These are phyloP conservation scores for Mesembrinibis cayennensis DNA, from an alignment of 2,113 vertebrate species.

Conservation along the genomic window DNA sequence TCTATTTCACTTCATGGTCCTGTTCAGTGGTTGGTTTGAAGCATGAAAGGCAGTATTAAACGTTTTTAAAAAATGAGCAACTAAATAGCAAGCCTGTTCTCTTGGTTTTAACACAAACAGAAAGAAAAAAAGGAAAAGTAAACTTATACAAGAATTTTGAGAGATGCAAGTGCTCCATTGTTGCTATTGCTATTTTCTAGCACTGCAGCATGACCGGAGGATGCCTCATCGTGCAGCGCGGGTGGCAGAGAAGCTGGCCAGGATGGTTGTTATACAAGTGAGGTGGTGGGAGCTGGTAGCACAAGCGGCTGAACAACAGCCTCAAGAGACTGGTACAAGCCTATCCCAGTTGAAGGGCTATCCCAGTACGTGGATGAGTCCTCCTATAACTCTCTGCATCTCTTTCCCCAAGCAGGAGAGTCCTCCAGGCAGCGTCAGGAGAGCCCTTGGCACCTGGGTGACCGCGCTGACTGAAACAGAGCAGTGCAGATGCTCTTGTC, in stretches of 20 bases:
- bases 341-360: neutral
- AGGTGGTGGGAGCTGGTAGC: neutral
- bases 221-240: rapidly evolving
- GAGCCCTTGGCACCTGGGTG: neutral
- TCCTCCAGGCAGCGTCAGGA: neutral
- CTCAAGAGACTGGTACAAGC: rapidly evolving
- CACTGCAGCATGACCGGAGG: neutral
- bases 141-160: neutral
- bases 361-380: neutral
- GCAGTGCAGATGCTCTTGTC: neutral
- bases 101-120: neutral
- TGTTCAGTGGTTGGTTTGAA: neutral
- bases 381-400: neutral
- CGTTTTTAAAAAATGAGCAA: neutral
- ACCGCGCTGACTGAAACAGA: rapidly evolving
- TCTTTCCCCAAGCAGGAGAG: neutral
- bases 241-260: neutral
- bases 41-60: neutral
- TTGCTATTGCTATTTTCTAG: neutral
- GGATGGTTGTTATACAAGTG: neutral
- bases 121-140: neutral
- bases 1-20: neutral
- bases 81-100: neutral
- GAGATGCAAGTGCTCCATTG: neutral
- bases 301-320: rapidly evolving